Evolutionary conservation across 2,113 vertebrate genomes (phyloP).

Genomic region (Brienomyrus longianalis): DNA sequence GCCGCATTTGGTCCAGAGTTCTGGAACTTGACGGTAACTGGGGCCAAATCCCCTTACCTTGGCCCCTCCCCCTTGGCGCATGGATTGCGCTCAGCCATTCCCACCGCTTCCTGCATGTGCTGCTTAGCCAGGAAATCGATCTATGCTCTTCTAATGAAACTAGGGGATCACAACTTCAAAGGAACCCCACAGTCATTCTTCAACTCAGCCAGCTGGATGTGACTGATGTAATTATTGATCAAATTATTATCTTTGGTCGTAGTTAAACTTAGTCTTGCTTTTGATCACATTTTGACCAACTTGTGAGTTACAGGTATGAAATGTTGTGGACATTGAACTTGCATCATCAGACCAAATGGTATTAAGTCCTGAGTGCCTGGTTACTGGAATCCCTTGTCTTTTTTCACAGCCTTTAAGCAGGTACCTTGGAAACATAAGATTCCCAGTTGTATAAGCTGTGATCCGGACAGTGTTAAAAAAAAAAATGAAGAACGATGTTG

Average conservation of each 20-base stretch:
- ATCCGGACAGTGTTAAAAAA: background rate
- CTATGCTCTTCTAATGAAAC: background rate
- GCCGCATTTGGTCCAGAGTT: conserved; percentile 58
- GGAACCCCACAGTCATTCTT: background rate
- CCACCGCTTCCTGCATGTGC: conserved; percentile 58
- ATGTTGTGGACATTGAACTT: background rate
- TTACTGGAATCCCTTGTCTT: background rate
- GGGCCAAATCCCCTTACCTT: conserved; percentile 25
- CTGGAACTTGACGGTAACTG: conserved; percentile 72
- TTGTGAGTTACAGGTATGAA: background rate
- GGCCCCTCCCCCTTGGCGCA: background rate
- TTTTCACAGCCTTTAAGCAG: background rate
- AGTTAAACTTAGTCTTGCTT: background rate
- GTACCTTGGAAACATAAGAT: background rate
- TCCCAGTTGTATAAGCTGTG: background rate
- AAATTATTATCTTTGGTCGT: background rate
- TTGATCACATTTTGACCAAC: background rate
- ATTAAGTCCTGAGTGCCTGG: background rate
- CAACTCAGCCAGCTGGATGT: background rate
- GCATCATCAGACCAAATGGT: background rate
- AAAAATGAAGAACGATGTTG: background rate
- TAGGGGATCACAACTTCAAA: background rate
- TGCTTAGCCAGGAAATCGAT: background rate
- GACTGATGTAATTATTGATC: background rate
- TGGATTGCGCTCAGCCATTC: conserved; percentile 29